Percentiles rank a stretch among this genome's conserved stretches.
These are phyloP conservation scores for Eledone cirrhosa DNA, from an alignment of 2,888 invertebrate genomes.

Conservation along the genomic window DNA sequence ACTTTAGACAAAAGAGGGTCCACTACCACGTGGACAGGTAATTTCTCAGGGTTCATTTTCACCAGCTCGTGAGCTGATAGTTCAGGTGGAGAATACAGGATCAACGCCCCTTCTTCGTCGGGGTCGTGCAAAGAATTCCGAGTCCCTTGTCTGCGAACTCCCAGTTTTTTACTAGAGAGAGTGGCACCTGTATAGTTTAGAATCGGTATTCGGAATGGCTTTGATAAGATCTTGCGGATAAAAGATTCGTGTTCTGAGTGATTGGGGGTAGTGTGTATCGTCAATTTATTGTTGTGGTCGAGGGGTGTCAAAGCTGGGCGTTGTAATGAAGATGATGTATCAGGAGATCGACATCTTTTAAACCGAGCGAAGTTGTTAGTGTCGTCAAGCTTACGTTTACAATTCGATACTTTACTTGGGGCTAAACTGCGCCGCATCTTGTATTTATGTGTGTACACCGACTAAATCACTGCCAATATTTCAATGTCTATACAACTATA, in stretches of 20 bases:
- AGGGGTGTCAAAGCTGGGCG: background rate
- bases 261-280: slow-evolving; percentile 73
- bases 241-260: slow-evolving; percentile 75
- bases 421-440: slow-evolving; percentile 18
- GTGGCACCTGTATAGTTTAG: slow-evolving; percentile 83
- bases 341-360: background rate
- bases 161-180: slow-evolving; percentile 78
- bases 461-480: too few relatives aligned
- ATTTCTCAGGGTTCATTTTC: slow-evolving; percentile 76
- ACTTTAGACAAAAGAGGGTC: slow-evolving; percentile 91
- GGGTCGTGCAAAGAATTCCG: slow-evolving; percentile 88
- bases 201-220: slow-evolving; percentile 92
- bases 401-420: background rate
- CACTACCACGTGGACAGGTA: slow-evolving; percentile 93
- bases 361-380: background rate
- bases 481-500: too few relatives aligned
- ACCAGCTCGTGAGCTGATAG: slow-evolving; percentile 87
- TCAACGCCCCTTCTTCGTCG: slow-evolving; percentile 87
- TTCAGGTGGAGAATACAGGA: slow-evolving; percentile 85
- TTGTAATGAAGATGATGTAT: background rate
- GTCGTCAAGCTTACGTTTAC: background rate
- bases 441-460: too few relatives aligned
- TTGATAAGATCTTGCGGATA: slow-evolving; percentile 80
- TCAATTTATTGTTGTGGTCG: slow-evolving; percentile 19
- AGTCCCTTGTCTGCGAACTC: slow-evolving; percentile 75